Conservation (phyloP, 2,113 vertebrate species). For the Micronisus gabar region DNA sequence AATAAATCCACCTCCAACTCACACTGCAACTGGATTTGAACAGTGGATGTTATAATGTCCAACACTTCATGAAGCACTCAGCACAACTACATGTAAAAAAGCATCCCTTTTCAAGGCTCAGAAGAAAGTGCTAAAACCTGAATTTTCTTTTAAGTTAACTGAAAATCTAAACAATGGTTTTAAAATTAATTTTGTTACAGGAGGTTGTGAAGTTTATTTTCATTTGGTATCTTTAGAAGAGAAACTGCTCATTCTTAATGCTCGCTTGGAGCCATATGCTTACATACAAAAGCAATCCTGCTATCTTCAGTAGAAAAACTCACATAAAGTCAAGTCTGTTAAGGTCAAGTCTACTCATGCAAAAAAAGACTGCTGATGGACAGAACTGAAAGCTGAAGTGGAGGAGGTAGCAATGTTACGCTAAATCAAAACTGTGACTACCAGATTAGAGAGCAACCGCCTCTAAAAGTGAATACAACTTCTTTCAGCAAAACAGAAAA, state of each 20-base stretch:
- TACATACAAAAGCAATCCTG: background rate
- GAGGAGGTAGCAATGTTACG: background rate
- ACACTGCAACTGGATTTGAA: background rate
- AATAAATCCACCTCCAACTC: background rate
- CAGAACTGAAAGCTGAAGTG: background rate
- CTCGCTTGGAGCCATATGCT: background rate
- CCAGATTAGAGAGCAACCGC: background rate
- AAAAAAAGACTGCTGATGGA: background rate
- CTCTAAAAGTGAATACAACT: background rate
- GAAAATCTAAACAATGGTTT: background rate
- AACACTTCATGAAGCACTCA: background rate
- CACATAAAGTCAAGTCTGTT: background rate
- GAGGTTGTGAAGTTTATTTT: background rate
- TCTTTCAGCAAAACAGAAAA: background rate
- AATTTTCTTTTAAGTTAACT: background rate
- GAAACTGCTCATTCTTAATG: background rate
- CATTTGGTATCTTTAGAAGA: constrained; percentile 8
- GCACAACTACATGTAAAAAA: background rate
- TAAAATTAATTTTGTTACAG: background rate
- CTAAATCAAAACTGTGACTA: background rate
- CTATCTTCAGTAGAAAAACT: background rate
- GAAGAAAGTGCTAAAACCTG: background rate
- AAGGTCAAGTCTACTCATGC: background rate
- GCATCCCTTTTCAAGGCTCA: constrained; percentile 14
- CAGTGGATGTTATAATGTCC: background rate